Evolutionary conservation across 2,888 invertebrate genomes (phyloP), one percentile per base, ranked within the genome.

Genomic region (Meta bourneti): DNA sequence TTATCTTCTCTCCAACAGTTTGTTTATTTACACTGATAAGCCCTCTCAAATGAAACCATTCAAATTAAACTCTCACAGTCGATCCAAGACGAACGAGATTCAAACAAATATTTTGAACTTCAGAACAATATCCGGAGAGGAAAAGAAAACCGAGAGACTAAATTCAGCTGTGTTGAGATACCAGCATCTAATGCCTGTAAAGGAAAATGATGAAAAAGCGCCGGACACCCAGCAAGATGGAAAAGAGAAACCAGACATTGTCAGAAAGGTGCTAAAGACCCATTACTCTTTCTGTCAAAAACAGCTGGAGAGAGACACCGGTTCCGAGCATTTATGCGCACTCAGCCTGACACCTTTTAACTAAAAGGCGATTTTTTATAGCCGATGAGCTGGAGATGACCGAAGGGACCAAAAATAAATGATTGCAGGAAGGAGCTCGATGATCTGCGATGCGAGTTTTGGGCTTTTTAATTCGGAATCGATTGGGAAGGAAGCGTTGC

Each of bases 251-350:
- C 54, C 87, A 51, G 49, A 82, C 70, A 69, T 82, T 87, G 86
- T 80, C 86, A 75, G 77, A 48, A 86, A 91, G 91, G 90, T 90
- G 86, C 71, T 82, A 77, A 81, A 82, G 82, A 49, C 70, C 87
- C 91, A 91, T 91, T 91, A 91, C 82, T 91, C 91, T 91, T 91
- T 82, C 86, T 82, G 91, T 91, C 91, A 91, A 71, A 77, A 69
- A 49, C 91, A 91, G 80, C 91, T 91, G 91, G 34, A 6, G 34
- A 51, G 82, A 9, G 61, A 87, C 86, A 81, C 72, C 85, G n/a
- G 82, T 81, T 72, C 78, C 54, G 52, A 91, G 81, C 91, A 91
- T 86, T 91, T 91, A 91, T 91, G 81, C 87, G 82, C 70, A 54
- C 81, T 78, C 81, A 71, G 61, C 51, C 82, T 81, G 86, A 81